Conservation (phyloP, 2,797 vertebrate species). For the Danio choprae region DNA sequence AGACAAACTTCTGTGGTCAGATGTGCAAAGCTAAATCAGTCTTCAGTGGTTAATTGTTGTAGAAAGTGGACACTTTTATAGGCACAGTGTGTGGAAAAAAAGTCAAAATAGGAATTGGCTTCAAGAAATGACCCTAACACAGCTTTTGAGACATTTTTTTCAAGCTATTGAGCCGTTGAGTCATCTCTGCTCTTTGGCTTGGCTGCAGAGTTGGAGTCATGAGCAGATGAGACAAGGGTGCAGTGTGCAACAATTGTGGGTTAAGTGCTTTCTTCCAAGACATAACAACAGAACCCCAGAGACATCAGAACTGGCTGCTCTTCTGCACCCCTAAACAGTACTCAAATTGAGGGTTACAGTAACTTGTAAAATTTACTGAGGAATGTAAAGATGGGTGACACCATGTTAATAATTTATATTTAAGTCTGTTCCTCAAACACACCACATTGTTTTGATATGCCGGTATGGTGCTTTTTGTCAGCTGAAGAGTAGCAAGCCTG, state of each 20-base stretch:
- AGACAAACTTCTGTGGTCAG: background rate
- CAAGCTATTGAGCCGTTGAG: constrained; percentile 28
- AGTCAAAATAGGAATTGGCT: background rate
- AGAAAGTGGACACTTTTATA: too few relatives aligned
- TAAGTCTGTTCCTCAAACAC: background rate
- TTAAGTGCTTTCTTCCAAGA: constrained; percentile 42
- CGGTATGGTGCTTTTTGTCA: constrained; percentile 8
- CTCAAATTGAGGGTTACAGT: constrained; percentile 3
- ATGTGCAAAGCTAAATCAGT: background rate
- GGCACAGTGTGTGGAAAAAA: constrained; percentile 1
- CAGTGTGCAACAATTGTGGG: constrained; percentile 27
- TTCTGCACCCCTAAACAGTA: constrained; percentile 20
- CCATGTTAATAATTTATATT: background rate
- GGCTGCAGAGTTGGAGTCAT: constrained; percentile 35
- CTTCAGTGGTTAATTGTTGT: background rate
- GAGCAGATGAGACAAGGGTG: constrained; percentile 22
- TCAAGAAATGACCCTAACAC: background rate
- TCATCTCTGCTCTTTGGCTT: constrained; percentile 36
- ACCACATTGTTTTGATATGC: background rate
- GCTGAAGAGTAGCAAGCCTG: background rate
- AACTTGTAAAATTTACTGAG: constrained; percentile 7
- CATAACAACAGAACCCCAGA: constrained; percentile 35
- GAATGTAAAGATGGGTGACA: background rate
- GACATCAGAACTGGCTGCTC: constrained; percentile 37
- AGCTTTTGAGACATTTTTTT: background rate